phyloP scores from a whole-genome alignment of 2,797 vertebrate genomes.

The Pogoniulus pusillus region DNA sequence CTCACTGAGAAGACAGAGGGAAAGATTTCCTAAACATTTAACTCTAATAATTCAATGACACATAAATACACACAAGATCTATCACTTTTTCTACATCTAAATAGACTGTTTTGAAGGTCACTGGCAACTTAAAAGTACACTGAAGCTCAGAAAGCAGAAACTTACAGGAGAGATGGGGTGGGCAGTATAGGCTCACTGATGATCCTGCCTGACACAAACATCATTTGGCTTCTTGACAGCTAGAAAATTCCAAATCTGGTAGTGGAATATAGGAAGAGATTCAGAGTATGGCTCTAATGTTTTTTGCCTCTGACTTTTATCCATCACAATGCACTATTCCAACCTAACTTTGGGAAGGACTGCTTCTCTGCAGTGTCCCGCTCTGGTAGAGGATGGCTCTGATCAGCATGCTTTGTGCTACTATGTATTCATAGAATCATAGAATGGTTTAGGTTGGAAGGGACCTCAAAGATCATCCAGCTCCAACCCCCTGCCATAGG shows the following conservation, averaged over 20 bases:
- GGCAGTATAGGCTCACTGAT: background rate
- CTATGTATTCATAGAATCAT: background rate
- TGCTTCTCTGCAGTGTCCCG: background rate
- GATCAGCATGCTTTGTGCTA: background rate
- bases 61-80: background rate
- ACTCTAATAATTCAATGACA: background rate
- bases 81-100: background rate
- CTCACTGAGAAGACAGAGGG: background rate
- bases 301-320: background rate
- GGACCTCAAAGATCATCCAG: too few species aligned
- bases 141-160: background rate
- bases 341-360: background rate
- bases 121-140: background rate
- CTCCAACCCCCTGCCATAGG: too few species aligned
- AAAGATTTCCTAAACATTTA: background rate
- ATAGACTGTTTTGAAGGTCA: background rate
- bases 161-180: background rate
- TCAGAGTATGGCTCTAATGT: background rate
- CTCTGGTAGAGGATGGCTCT: fast-evolving
- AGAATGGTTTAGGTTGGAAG: too few species aligned
- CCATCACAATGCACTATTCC: background rate
- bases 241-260: background rate
- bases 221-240: background rate
- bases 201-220: background rate
- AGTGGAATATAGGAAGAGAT: background rate